Percentiles rank a stretch among this genome's conserved stretches.
Conservation (phyloP, 1,140 invertebrate species). For the Drosophila neocordata region DNA sequence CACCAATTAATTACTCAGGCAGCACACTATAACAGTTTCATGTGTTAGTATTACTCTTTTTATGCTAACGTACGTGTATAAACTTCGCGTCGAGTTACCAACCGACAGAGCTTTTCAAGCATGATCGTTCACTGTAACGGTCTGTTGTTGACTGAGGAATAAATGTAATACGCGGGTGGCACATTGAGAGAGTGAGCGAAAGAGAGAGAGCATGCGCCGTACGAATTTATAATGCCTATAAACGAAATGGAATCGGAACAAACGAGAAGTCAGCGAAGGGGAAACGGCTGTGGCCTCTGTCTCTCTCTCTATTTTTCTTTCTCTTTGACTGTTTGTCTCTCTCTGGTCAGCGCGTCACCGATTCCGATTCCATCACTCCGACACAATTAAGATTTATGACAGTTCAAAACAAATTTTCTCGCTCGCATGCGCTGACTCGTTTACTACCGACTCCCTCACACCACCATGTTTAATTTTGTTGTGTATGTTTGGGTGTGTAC, state of each 20-base stretch:
- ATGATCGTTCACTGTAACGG: constrained; percentile 77
- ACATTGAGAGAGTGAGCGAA: constrained; percentile 17
- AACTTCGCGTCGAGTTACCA: background rate
- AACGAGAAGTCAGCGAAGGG: constrained; percentile 32
- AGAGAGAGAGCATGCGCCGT: constrained; percentile 45
- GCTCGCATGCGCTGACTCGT: constrained; percentile 66
- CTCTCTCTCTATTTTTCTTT: constrained; percentile 5
- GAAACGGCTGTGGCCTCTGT: constrained; percentile 27
- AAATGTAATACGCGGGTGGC: constrained; percentile 21
- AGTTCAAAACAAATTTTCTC: constrained; percentile 78
- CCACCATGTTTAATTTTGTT: constrained; percentile 13
- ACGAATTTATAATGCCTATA: constrained; percentile 2
- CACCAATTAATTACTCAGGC: constrained; percentile 70
- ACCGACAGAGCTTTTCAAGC: constrained; percentile 62
- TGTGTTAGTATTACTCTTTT: background rate
- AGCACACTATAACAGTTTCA: constrained; percentile 19
- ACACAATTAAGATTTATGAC: constrained; percentile 80
- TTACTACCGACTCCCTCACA: constrained; percentile 25
- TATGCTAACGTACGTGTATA: constrained; percentile 2
- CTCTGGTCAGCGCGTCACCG: constrained; percentile 45
- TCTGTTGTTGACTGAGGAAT: constrained; percentile 65
- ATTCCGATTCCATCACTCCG: constrained; percentile 76
- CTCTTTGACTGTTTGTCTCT: constrained; percentile 32
- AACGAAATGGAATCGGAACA: constrained; percentile 64
- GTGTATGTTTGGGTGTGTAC: constrained; percentile 23